Evolutionary conservation across 2,113 vertebrate species (phyloP).

Genomic region (Colistium nudipinnis): DNA sequence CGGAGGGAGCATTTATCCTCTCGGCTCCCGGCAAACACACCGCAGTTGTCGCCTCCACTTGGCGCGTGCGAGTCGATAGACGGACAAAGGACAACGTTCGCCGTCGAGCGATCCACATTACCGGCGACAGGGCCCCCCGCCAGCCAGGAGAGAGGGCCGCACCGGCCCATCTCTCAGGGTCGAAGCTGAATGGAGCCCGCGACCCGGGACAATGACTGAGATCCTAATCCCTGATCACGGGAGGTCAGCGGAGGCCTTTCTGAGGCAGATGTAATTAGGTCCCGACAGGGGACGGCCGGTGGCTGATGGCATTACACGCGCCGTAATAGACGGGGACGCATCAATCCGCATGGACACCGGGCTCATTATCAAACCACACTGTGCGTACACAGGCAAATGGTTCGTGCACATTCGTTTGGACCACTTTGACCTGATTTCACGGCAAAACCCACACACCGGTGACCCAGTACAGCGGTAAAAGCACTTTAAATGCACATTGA

Average conservation of each 20-base stretch:
- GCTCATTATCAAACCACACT: too few relatives aligned
- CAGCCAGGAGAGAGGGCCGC: neutral
- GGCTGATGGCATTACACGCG: neutral
- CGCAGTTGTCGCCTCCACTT: constrained; percentile 27
- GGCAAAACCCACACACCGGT: too few relatives aligned
- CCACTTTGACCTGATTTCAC: too few relatives aligned
- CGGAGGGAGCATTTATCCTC: constrained; percentile 47
- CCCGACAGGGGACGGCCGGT: constrained; percentile 79
- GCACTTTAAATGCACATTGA: too few relatives aligned
- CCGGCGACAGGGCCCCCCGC: neutral
- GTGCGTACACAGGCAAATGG: too few relatives aligned
- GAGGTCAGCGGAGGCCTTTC: constrained; percentile 12
- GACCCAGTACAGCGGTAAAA: too few relatives aligned
- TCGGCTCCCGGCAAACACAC: constrained; percentile 29
- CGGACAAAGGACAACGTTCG: constrained; percentile 37
- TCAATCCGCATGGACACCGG: too few relatives aligned
- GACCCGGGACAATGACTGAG: constrained; percentile 4
- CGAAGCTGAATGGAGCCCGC: neutral
- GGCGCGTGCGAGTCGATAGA: constrained; percentile 30
- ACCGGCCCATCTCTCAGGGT: neutral
- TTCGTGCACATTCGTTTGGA: too few relatives aligned
- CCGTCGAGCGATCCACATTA: constrained; percentile 2
- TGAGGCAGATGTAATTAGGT: constrained; percentile 72
- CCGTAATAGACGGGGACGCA: too few relatives aligned
- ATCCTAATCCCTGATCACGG: neutral